Conservation (phyloP, 2,888 invertebrate genomes). For the Spodoptera littoralis region DNA sequence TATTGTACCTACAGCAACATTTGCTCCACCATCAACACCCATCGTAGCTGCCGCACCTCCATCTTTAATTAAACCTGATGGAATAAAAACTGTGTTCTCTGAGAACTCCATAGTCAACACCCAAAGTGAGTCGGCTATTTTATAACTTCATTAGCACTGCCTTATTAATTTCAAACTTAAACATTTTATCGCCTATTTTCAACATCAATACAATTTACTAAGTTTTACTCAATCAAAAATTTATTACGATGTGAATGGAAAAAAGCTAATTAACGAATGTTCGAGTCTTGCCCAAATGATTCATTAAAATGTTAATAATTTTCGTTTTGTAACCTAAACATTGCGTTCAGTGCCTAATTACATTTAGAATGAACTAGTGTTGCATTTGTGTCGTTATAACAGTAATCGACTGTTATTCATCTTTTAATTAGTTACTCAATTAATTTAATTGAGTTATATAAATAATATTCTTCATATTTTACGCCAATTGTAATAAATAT, state of each 20-base stretch:
- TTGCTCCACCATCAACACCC: constrained; percentile 12
- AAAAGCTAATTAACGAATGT: constrained; percentile 30
- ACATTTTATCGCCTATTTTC: constrained; percentile 13
- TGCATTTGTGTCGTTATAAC: constrained; percentile 1
- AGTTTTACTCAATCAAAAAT: constrained; percentile 23
- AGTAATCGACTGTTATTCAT: too few relatives aligned
- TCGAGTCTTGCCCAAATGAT: constrained; percentile 22
- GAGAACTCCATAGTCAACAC: constrained; percentile 68
- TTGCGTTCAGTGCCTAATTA: constrained; percentile 9
- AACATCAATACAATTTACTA: constrained; percentile 28
- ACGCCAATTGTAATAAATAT: not conserved
- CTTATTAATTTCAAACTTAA: constrained; percentile 4
- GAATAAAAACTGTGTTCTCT: constrained; percentile 52
- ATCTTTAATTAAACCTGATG: constrained; percentile 34
- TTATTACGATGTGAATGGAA: constrained; percentile 30
- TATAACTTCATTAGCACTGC: constrained; percentile 6
- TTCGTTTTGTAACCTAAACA: constrained; percentile 22
- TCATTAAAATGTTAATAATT: constrained; percentile 30
- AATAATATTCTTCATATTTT: not conserved
- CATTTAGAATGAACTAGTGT: constrained; percentile 7
- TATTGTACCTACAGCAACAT: constrained; percentile 11
- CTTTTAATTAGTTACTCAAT: too few relatives aligned
- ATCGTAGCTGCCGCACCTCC: constrained; percentile 25
- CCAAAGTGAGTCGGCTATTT: constrained; percentile 66
- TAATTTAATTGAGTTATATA: too few relatives aligned